These are phyloP conservation scores for Arenaria interpres DNA, from an alignment of 2,113 vertebrate genomes.

Conservation along the genomic window DNA sequence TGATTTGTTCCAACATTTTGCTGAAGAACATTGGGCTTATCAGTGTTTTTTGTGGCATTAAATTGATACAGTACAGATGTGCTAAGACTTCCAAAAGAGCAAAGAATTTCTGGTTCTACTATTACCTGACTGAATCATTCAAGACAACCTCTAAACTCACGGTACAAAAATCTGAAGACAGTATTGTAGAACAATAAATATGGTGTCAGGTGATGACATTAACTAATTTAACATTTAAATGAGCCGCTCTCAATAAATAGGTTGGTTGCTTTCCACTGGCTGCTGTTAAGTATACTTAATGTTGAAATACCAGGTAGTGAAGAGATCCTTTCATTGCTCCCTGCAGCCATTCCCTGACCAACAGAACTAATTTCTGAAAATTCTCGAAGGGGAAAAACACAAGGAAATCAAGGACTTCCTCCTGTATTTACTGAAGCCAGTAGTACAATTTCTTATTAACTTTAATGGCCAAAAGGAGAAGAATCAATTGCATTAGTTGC, in stretches of 20 bases:
- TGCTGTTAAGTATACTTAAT: background rate
- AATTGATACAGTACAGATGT: background rate
- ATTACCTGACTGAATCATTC: background rate
- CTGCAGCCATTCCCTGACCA: constrained; percentile 4
- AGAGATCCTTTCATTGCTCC: background rate
- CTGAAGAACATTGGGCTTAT: background rate
- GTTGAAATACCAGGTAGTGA: background rate
- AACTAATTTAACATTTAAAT: constrained; percentile 6
- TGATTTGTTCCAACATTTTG: background rate
- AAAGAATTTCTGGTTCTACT: background rate
- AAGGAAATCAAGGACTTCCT: background rate
- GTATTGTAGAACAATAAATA: background rate
- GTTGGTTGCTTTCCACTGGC: background rate
- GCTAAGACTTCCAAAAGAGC: background rate
- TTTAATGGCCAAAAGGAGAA: constrained; percentile 34
- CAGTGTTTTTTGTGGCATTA: background rate
- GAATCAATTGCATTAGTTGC: constrained; percentile 22
- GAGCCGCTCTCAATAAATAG: background rate
- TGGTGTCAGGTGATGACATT: background rate
- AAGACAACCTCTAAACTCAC: background rate
- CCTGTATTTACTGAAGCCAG: background rate
- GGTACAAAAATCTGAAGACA: background rate
- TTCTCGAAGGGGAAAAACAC: background rate
- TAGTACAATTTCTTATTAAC: constrained; percentile 22
- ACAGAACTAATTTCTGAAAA: constrained; percentile 12